Evolutionary conservation across 2,888 invertebrate genomes (phyloP), one percentile per base, ranked within the genome.

Genomic region (Drosophila kambysellisi): DNA sequence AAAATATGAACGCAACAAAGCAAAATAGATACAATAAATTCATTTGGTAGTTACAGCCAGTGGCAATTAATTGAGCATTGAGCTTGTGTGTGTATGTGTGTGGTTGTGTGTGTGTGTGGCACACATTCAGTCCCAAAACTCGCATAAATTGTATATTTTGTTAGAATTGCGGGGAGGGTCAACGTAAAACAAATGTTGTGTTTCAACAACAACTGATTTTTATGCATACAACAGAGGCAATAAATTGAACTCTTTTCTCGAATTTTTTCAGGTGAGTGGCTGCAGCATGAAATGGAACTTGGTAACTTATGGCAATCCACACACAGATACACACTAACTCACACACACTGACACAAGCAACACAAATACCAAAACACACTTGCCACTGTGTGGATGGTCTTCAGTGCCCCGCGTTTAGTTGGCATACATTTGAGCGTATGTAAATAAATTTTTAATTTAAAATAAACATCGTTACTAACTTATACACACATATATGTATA

Each of bases 401-500:
- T 58, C 56, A 56, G 53, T 68, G 59, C 58, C 51, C 51, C 53
- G 46, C 53, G 69, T 65, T 77, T 70, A 70, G 67, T 71, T 76
- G 60, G 61, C 63, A 58, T 69, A 58, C 63, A 58, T 69, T 70
- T 74, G 67, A 70, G 72, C 66, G 79, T 70, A 76, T 63, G 70
- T 59, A 82, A 82, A 86, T 83, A 79, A 33, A 88, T 89, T 89
- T 86, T 89, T 89, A 89, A 88, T 89, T 88, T 76, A 82, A 83
- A 85, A 79, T 76, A 88, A 89, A 85, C 74, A 76, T 73, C 65
- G 64, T 70, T 78, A 88, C 83, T 83, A 88, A 83, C 74, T 79
- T 74, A 15, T 46, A 25, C 25, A 8, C 4, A 46, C 4, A 46
- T 46, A 2, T 20, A 20, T 6, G 11, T 37, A 0, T 46, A 4